These are phyloP conservation scores for Rotaria socialis DNA, from an alignment of 2,888 invertebrate species.

Conservation along the genomic window DNA sequence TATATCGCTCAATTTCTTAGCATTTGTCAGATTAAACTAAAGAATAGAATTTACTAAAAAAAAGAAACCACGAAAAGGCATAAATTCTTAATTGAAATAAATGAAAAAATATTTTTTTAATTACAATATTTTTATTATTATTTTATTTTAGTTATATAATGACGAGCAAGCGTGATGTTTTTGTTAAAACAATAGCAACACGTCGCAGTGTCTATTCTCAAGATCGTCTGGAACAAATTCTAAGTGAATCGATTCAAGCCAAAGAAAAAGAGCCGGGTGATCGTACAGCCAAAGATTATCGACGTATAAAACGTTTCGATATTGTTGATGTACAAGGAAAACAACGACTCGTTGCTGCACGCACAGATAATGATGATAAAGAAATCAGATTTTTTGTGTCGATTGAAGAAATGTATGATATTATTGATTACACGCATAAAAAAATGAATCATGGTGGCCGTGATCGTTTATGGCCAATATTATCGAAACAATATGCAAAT, in stretches of 20 bases:
- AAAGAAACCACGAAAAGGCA: not conserved
- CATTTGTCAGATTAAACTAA: not conserved
- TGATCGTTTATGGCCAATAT: slow-evolving; percentile 8
- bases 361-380: slow-evolving; percentile 21
- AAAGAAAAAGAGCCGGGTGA: slow-evolving; percentile 30
- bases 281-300: slow-evolving; percentile 24
- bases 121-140: not conserved
- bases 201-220: slow-evolving; percentile 29
- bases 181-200: slow-evolving; percentile 5
- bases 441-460: slow-evolving; percentile 28
- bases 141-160: not conserved
- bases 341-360: not conserved
- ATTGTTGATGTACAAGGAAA: slow-evolving; percentile 22
- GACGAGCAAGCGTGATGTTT: slow-evolving; percentile 11
- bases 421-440: slow-evolving; percentile 26
- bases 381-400: slow-evolving; percentile 3
- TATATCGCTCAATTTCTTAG: slow-evolving; percentile 6
- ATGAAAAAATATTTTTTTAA: not conserved
- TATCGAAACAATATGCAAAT: slow-evolving; percentile 21
- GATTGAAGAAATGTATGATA: slow-evolving; percentile 22
- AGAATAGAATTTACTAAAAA: not conserved
- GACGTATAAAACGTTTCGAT: slow-evolving; percentile 15
- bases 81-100: not conserved
- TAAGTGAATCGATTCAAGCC: not conserved
- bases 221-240: not conserved